Evolutionary conservation across 2,113 vertebrate genomes (phyloP), one percentile per base, ranked within the genome.

Genomic region (Equus quagga): DNA sequence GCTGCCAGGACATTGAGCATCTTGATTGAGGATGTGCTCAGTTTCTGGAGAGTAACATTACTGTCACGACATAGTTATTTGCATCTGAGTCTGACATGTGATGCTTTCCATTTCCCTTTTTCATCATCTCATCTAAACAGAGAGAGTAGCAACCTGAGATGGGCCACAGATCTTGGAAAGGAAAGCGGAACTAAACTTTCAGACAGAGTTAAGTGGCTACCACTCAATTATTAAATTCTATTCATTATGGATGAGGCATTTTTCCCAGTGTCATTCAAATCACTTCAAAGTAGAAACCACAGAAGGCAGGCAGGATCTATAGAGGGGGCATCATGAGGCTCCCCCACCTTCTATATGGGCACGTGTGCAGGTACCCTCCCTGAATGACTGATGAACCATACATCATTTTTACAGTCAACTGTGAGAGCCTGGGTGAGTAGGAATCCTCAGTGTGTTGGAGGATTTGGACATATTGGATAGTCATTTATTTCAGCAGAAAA

Each of bases 191-290:
- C 24, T 80, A 49, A 19, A 33, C 23, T 89, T 89, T 76, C 11
- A 33, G 70, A 87, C 5, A 56, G 70, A 79, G 82, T 65, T 49
- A 70, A 65, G 10, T n/a, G 33, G 75, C 69, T 79, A 7, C 24
- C 18, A 17, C 46, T 91, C 54, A 51, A 3, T 82, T 69, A 79
- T n/a, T 81, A 23, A 67, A 31, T 73, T 90, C 62, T 60, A 12
- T 87, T 95, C 36, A 60, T 81, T 91, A 64, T 51, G 49, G 44
- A 73, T 67, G 62, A 28, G 72, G 58, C 26, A 54, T 56, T 90
- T 85, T 90, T 81, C 28, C 26, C 60, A 7, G 24, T 51, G 64
- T 82, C 82, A 69, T 62, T 82, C 79, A 75, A 26, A 46, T 17
- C 33, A 21, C 28, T 64, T 60, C 8, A 62, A 87, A 83, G 56